Base-by-base conservation (phyloP, 2,888 invertebrate genomes). In the Thera britannica region DNA sequence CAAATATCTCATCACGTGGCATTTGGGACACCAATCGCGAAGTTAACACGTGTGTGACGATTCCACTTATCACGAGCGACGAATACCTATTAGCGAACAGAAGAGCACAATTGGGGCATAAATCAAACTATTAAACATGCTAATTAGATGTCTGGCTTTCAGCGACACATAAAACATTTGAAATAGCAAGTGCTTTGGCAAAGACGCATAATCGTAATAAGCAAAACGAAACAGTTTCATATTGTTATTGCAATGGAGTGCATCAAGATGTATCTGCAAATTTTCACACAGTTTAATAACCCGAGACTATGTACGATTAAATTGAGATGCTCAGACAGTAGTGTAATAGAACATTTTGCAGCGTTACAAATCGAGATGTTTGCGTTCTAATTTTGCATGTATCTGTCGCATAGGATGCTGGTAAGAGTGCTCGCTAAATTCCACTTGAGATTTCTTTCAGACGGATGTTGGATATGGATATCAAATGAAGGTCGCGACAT, bases 401-500 rank as follows among this genome's bases (percentile, higher is more conserved):
- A 59, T 46, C 8, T 46, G 54, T 48, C n/a, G 11, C 38, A 35
- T 48, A n/a, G 23, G 34, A 12, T 58, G 46, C 36, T 55, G 48
- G 38, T 35, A 54, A 46, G 12, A 2, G 41, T 55, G 54, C 46
- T 71, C 58, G 65, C 72, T 62, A 71, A 67, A 65, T 70, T 63
- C 66, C 65, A 57, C 62, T 65, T 60, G 65, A 74, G 72, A 77
- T 73, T 12, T 75, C 62, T 73, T 73, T 76, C 66, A 62, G 9
- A 51, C 49, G 38, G 69, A 48, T 56, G 49, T 68, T 70, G 69
- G 71, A 55, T 72, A 75, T 70, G 69, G 71, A 55, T 72, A 75
- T 74, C 74, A 79, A 79, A 72, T 23, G 79, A 81, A 82, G 86
- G 85, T 81, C 83, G 75, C 78, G 81, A 76, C 81, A 81, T 82